phyloP scores from a whole-genome alignment of 2,113 vertebrate species.

The Hymenochirus boettgeri region DNA sequence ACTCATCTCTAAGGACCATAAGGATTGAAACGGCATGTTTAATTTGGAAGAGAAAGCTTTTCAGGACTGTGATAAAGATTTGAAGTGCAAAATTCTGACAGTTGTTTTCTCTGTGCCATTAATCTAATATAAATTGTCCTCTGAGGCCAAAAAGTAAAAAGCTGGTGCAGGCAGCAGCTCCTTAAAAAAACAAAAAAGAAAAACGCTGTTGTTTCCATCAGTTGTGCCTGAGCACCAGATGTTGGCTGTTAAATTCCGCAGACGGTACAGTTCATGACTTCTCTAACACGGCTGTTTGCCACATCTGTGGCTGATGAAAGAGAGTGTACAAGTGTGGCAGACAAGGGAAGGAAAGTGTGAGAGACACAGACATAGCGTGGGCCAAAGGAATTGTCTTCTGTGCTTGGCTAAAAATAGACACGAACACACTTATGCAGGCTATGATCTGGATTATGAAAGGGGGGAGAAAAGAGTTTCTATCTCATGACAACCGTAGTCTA shows the following conservation, averaged over 20 bases:
- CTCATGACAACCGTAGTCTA: constrained; percentile 53
- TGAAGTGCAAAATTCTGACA: constrained; percentile 35
- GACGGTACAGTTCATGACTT: constrained; percentile 79
- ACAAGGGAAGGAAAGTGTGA: constrained; percentile 46
- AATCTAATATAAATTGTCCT: constrained; percentile 51
- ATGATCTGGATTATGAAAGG: constrained; percentile 43
- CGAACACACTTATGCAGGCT: constrained; percentile 49
- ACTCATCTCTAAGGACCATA: background rate
- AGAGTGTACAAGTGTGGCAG: constrained; percentile 64
- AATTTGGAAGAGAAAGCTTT: background rate
- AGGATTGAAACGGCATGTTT: background rate
- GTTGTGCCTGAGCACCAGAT: constrained; percentile 69
- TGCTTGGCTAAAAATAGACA: constrained; percentile 65
- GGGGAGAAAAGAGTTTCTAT: constrained; percentile 43
- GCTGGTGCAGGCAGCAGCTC: constrained; percentile 35
- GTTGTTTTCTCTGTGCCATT: constrained; percentile 56
- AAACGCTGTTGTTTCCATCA: constrained; percentile 55
- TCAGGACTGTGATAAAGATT: background rate
- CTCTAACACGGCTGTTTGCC: constrained; percentile 62
- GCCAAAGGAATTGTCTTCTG: constrained; percentile 60
- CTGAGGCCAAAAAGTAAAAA: constrained; percentile 42
- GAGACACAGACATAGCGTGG: constrained; percentile 46
- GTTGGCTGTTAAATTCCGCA: constrained; percentile 72
- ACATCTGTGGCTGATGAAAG: constrained; percentile 73
- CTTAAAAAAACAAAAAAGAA: constrained; percentile 35